Evolutionary conservation across 2,888 invertebrate genomes (phyloP).

Genomic region (Chydorus sphaericus): DNA sequence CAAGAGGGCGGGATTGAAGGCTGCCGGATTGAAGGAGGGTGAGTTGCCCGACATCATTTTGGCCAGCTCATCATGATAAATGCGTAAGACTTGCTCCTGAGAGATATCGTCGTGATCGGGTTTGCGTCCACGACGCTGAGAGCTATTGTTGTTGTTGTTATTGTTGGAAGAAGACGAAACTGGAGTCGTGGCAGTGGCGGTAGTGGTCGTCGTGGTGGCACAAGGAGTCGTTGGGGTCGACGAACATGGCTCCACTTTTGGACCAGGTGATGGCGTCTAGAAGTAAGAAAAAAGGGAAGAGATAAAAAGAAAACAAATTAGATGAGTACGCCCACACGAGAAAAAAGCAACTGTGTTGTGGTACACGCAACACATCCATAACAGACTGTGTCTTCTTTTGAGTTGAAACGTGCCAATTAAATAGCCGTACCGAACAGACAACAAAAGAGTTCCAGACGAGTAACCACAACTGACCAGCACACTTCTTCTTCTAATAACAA

Average conservation of each 20-base stretch:
- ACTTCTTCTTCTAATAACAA: too few species aligned
- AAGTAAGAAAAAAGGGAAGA: slow-evolving; percentile 1
- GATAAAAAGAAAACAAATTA: background rate
- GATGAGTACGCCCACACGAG: background rate
- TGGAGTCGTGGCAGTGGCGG: background rate
- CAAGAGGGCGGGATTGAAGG: slow-evolving; percentile 11
- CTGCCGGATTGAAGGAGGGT: slow-evolving; percentile 4
- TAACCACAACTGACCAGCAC: too few species aligned
- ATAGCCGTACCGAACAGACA: background rate
- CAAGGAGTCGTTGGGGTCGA: slow-evolving; percentile 43
- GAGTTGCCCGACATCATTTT: slow-evolving; percentile 55
- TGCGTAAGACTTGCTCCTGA: slow-evolving; percentile 85
- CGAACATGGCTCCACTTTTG: slow-evolving; percentile 44
- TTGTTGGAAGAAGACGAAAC: background rate
- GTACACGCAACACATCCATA: too few species aligned
- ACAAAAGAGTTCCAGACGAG: background rate
- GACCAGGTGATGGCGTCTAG: slow-evolving; percentile 70
- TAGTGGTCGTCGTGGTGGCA: slow-evolving; percentile 25
- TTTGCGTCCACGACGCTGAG: slow-evolving; percentile 51
- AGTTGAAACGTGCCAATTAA: slow-evolving; percentile 16
- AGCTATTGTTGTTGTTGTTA: slow-evolving; percentile 8
- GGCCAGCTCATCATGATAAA: slow-evolving; percentile 87
- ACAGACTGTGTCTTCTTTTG: too few species aligned
- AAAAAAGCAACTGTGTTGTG: background rate
- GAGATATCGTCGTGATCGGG: slow-evolving; percentile 90